A percentile compares a stretch with the other conserved stretches of the same genome.
Evolutionary conservation across 2,797 vertebrate species (phyloP).

Genomic region (Acipenser ruthenus): DNA sequence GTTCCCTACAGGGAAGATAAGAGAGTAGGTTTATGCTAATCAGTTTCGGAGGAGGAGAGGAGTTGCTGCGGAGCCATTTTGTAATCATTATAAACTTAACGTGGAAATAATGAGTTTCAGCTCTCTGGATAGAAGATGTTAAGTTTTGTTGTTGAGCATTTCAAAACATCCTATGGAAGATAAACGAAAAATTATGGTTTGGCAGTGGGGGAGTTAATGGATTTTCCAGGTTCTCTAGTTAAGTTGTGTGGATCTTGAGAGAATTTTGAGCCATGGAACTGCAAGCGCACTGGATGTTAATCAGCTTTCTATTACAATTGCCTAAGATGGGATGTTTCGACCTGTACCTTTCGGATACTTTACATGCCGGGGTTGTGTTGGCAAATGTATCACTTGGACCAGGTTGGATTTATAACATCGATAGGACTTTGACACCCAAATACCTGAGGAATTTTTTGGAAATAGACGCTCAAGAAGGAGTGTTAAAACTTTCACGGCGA

Average conservation of each 20-base stretch:
- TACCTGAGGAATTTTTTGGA: constrained; percentile 41
- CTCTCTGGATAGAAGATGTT: constrained; percentile 46
- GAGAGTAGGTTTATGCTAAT: constrained; percentile 83
- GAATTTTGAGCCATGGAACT: constrained; percentile 52
- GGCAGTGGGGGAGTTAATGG: constrained; percentile 52
- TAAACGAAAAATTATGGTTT: constrained; percentile 36
- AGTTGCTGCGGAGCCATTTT: constrained; percentile 83
- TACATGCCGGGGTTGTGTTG: constrained; percentile 46
- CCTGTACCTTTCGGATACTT: constrained; percentile 57
- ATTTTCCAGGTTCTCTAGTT: constrained; percentile 29
- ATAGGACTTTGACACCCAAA: constrained; percentile 49
- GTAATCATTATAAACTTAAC: constrained; percentile 75
- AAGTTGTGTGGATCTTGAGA: constrained; percentile 34
- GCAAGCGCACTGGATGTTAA: constrained; percentile 45
- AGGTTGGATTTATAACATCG: constrained; percentile 55
- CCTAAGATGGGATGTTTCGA: constrained; percentile 59
- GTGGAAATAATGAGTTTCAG: constrained; percentile 53
- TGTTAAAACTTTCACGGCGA: constrained; percentile 41
- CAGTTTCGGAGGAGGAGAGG: constrained; percentile 45
- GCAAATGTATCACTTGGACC: constrained; percentile 64
- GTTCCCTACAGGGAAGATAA: constrained; percentile 34
- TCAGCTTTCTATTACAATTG: constrained; percentile 42
- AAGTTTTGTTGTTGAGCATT: constrained; percentile 28
- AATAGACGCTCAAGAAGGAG: constrained; percentile 45
- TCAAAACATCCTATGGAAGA: constrained; percentile 51